Evolutionary conservation across 1,140 invertebrate genomes (phyloP), one percentile per base, ranked within the genome.

Genomic region (Ectropis grisescens): DNA sequence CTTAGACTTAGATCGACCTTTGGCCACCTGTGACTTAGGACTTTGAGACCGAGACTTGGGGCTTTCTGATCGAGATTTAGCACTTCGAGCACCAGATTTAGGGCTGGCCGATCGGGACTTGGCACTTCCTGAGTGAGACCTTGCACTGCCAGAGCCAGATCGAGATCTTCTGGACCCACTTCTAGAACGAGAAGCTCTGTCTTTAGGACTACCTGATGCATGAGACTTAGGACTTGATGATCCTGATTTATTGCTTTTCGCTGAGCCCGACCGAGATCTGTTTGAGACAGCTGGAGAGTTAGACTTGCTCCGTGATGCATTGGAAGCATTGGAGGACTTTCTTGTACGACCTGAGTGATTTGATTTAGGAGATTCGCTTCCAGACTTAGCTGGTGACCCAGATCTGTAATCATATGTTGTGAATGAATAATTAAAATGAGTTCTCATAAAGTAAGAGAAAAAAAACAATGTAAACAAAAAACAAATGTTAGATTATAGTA

Each of bases 121-220:
- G n/a, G 53, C 61, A 30, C 83, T 84, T 3, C 69, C 75, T 2
- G 84, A 84, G 6, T 65, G 54, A n/a, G 75, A 75, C 11, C 53
- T 45, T 0, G 24, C 58, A 45, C 80, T 84, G 0, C 66, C 74
- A n/a, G 83, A 83, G 13, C 79, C 65, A 2, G 84, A 85, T 6
- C 82, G 64, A 12, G 52, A 64, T 36, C 60, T 65, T 13, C 42
- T 57, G 7, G 71, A 78, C 0, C 65, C 68, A 54, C 70, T 76
- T 38, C 66, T 45, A 5, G 71, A 75, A 29, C 68, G 61, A 4
- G 64, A 70, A 10, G 48, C 39, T 39, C 61, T 57, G 36, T 57
- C 61, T 5, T n/a, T n/a, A n/a, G 64, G 71, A 25, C 66, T 75
- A 4, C 55, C 58, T 24, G 72, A 69, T 3, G 47, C 58, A n/a